Percentiles rank a stretch among this genome's conserved stretches.
Conservation (phyloP, 2,113 vertebrate species). For the Crocuta crocuta region DNA sequence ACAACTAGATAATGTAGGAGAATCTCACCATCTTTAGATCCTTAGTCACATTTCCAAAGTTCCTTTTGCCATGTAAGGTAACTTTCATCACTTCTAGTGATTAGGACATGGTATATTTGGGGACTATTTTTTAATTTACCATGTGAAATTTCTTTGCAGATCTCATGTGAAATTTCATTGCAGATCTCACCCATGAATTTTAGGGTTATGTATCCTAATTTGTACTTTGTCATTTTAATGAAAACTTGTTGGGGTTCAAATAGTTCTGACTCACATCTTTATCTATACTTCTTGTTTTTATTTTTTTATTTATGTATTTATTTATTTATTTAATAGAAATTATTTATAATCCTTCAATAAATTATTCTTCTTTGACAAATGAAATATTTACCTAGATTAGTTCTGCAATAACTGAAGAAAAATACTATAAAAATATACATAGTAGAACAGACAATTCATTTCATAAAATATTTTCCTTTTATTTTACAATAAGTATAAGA, state of each 20-base stretch:
- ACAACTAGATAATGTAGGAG: background rate
- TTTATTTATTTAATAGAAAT: background rate
- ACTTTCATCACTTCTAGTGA: background rate
- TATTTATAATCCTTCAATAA: background rate
- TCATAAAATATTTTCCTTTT: background rate
- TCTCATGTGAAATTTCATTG: background rate
- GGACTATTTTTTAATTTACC: background rate
- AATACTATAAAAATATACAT: background rate
- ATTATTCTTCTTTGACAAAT: background rate
- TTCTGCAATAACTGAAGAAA: background rate
- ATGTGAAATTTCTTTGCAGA: background rate
- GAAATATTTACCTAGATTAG: background rate
- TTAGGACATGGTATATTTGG: background rate
- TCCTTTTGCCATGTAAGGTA: background rate
- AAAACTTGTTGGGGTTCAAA: background rate
- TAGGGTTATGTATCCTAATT: background rate
- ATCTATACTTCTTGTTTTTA: background rate
- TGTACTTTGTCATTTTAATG: background rate
- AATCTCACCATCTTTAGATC: too few species aligned
- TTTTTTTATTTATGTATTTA: background rate
- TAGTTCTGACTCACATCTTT: background rate
- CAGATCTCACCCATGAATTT: background rate
- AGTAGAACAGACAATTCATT: background rate
- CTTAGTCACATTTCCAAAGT: background rate
- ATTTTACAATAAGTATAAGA: background rate